Percentiles rank a stretch among this genome's conserved stretches.
phyloP scores from a whole-genome alignment of 2,888 invertebrate species.

The Slavum lentiscoides region DNA sequence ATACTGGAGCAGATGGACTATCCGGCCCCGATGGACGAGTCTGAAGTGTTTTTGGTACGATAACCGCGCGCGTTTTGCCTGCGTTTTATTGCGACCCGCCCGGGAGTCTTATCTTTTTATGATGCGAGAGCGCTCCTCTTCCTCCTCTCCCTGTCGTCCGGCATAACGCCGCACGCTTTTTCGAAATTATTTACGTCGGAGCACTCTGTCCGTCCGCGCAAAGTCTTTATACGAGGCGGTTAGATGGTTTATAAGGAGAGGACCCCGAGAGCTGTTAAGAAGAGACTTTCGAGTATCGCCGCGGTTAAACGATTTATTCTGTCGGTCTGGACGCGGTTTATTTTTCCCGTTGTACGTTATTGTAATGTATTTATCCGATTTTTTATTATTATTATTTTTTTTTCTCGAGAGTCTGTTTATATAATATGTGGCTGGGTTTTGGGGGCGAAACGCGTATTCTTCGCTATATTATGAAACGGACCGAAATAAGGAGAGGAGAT shows the following conservation, averaged over 20 bases:
- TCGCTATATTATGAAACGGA: too few relatives aligned
- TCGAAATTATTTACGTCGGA: neutral
- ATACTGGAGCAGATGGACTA: neutral
- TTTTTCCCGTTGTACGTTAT: neutral
- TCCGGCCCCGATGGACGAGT: too few relatives aligned
- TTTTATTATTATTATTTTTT: neutral
- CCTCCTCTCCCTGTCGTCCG: neutral
- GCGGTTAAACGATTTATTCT: constrained; percentile 7
- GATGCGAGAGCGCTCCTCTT: neutral
- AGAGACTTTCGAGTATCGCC: constrained; percentile 4
- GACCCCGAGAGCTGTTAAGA: neutral
- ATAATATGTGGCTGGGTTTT: too few relatives aligned
- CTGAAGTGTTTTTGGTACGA: constrained; percentile 30
- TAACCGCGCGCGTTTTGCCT: constrained; percentile 4
- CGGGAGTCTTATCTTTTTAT: constrained; percentile 7
- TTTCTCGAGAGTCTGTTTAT: neutral
- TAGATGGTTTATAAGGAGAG: constrained; percentile 1
- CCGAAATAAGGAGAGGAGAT: too few relatives aligned
- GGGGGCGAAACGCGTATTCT: too few relatives aligned
- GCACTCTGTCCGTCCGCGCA: too few relatives aligned
- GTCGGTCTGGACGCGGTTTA: neutral
- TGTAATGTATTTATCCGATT: constrained; percentile 9
- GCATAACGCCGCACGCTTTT: neutral
- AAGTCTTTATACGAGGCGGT: neutral
- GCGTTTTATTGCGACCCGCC: neutral